These are phyloP conservation scores for Amphipoea lucens DNA, from an alignment of 2,888 invertebrate genomes.

Conservation along the genomic window DNA sequence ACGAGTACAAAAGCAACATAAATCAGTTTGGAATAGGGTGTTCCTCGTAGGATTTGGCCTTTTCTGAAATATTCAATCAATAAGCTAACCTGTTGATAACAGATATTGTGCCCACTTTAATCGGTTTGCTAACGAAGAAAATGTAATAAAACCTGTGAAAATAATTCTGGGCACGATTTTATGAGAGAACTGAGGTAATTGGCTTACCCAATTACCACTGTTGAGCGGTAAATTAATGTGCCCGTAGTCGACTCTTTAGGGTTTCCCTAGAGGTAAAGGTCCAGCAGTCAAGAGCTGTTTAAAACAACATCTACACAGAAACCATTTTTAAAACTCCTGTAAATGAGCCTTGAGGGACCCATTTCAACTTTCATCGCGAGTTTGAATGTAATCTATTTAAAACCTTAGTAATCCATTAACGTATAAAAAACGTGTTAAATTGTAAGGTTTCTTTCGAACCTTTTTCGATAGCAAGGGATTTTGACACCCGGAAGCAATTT, in stretches of 20 bases:
- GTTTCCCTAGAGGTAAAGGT: not conserved
- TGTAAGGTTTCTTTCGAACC: constrained; percentile 5
- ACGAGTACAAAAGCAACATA: not conserved
- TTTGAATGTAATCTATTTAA: constrained; percentile 39
- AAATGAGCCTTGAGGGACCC: not conserved
- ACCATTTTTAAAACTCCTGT: constrained; percentile 6
- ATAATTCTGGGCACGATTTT: constrained; percentile 20
- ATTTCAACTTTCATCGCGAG: constrained; percentile 8
- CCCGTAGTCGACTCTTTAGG: not conserved
- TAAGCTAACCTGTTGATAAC: constrained; percentile 38
- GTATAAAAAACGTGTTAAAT: constrained; percentile 8
- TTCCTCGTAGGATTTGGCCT: not conserved
- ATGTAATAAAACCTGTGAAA: constrained; percentile 15
- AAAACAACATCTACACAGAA: constrained; percentile 11
- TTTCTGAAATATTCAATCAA: constrained; percentile 32
- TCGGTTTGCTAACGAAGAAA: constrained; percentile 32
- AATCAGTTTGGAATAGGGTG: constrained; percentile 6
- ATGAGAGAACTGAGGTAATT: constrained; percentile 18
- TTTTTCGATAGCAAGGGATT: not conserved
- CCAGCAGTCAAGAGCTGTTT: not conserved
- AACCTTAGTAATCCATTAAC: constrained; percentile 41
- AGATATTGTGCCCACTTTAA: constrained; percentile 7
- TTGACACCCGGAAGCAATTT: constrained; percentile 7
- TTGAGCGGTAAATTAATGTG: constrained; percentile 1
- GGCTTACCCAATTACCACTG: constrained; percentile 13